Percentiles rank a stretch among this genome's conserved stretches.
Evolutionary conservation across 2,113 vertebrate species (phyloP).

Genomic region (Cyanistes caeruleus): DNA sequence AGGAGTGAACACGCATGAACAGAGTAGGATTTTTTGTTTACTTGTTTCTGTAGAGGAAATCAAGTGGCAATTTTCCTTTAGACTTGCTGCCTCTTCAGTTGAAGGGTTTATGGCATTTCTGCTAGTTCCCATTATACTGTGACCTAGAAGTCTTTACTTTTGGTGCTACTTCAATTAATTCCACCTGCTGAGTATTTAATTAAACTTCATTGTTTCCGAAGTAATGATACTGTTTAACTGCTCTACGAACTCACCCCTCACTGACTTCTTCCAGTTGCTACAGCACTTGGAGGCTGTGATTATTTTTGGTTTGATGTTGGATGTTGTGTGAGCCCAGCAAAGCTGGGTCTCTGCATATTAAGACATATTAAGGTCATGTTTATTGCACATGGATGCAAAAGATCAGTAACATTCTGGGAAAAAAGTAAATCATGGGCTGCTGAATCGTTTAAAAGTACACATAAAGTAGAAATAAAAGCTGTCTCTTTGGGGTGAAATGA

Average conservation of each 20-base stretch:
- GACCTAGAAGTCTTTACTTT: neutral
- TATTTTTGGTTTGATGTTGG: no score
- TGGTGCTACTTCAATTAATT: neutral
- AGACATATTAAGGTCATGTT: no score
- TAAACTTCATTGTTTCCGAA: neutral
- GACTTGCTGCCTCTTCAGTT: neutral
- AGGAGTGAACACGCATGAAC: neutral
- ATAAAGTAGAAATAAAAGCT: neutral
- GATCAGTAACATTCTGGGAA: neutral
- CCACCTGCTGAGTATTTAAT: neutral
- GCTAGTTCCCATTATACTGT: neutral
- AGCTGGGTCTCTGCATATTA: no score
- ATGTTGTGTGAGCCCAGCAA: no score
- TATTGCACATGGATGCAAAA: neutral
- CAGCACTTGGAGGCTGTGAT: neutral
- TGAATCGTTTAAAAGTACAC: neutral
- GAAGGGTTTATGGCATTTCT: neutral
- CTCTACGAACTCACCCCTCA: rapidly evolving
- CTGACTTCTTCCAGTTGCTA: neutral
- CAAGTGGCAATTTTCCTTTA: neutral
- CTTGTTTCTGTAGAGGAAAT: neutral
- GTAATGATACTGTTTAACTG: neutral
- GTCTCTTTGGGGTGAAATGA: neutral
- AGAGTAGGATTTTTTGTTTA: neutral
- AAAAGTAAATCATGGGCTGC: neutral